Evolutionary conservation across 2,797 vertebrate genomes (phyloP).

Genomic region (Siniperca obscura): DNA sequence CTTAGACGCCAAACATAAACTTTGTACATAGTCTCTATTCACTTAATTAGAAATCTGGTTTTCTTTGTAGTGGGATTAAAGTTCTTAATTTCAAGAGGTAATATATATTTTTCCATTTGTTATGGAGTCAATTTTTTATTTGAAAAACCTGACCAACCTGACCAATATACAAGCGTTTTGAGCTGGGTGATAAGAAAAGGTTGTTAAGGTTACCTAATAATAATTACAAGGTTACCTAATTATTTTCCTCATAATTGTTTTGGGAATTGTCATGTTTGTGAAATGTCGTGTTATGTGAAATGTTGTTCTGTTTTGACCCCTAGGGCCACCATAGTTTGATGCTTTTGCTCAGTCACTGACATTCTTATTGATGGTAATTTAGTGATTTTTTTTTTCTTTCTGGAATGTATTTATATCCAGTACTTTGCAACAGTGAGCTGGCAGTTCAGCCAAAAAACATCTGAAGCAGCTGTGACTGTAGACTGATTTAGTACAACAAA

Average conservation of each 20-base stretch:
- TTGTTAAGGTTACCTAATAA: not conserved
- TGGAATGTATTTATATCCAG: not conserved
- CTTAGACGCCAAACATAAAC: not conserved
- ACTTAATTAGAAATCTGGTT: constrained; percentile 20
- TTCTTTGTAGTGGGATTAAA: not conserved
- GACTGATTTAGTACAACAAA: constrained; percentile 40
- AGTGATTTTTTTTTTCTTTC: not conserved
- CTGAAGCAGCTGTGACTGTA: constrained; percentile 16
- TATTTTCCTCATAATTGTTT: not conserved
- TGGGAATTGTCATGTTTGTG: too few species aligned
- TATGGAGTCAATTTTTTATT: not conserved
- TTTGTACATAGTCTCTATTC: constrained; percentile 3
- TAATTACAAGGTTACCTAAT: not conserved
- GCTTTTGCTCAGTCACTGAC: not conserved
- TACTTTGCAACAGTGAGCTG: not conserved
- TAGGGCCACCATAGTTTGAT: not conserved
- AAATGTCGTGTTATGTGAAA: too few species aligned
- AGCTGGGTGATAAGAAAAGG: not conserved
- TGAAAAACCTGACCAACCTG: not conserved
- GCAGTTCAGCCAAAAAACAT: constrained; percentile 14
- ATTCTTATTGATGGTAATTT: not conserved
- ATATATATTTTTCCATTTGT: not conserved
- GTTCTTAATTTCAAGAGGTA: not conserved
- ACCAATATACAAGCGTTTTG: not conserved
- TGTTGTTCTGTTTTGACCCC: too few species aligned